Evolutionary conservation across 2,113 vertebrate species (phyloP).

Genomic region (Gymnobelideus leadbeateri): DNA sequence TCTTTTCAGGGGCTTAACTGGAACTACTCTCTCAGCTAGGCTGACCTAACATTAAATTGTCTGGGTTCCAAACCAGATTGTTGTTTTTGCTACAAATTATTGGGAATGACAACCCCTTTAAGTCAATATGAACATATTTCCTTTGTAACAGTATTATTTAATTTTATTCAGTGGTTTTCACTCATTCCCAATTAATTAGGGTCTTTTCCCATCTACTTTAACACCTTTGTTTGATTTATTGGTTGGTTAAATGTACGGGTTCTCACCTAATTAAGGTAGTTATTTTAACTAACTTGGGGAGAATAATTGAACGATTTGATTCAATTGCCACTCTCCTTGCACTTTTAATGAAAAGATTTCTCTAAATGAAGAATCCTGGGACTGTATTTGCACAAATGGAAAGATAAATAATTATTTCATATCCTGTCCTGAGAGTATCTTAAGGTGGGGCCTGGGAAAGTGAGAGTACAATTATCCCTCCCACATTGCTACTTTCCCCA

Average conservation of each 20-base stretch:
- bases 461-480: neutral
- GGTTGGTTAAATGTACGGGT: neutral
- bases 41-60: neutral
- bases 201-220: neutral
- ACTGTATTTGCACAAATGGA: neutral
- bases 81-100: neutral
- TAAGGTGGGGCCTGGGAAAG: neutral
- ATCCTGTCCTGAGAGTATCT: neutral
- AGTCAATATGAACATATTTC: neutral
- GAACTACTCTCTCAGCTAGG: neutral
- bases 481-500: too few relatives aligned
- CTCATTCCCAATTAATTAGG: neutral
- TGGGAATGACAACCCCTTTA: neutral
- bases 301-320: neutral
- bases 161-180: neutral
- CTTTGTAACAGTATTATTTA: neutral
- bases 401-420: neutral
- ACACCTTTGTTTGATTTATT: neutral
- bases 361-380: neutral
- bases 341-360: neutral
- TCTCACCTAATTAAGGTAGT: neutral
- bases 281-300: neutral
- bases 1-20: neutral
- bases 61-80: neutral
- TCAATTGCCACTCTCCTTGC: neutral